These are phyloP conservation scores for Calameuta filiformis DNA, from an alignment of 2,888 invertebrate genomes.

Conservation along the genomic window DNA sequence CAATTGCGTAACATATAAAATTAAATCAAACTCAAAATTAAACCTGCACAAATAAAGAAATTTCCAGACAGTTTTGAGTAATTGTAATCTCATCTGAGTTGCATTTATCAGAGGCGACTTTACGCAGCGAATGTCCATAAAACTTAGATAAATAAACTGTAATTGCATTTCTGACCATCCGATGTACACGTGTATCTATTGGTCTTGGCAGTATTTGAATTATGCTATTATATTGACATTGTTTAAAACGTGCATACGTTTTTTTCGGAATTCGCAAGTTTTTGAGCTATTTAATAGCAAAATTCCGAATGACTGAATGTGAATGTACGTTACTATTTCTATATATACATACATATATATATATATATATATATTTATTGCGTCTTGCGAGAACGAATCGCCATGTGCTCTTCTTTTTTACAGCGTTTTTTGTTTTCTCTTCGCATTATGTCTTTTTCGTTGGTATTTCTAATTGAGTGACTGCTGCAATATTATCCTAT, in stretches of 20 bases:
- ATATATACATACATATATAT: constrained; percentile 32
- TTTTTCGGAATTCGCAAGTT: constrained; percentile 6
- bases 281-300: constrained; percentile 43
- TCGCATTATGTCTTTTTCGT: constrained; percentile 28
- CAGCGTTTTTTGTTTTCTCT: constrained; percentile 23
- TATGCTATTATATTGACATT: too few relatives aligned
- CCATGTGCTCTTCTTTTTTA: constrained; percentile 20
- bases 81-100: too few relatives aligned
- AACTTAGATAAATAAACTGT: too few relatives aligned
- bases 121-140: constrained; percentile 24
- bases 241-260: too few relatives aligned
- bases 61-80: too few relatives aligned
- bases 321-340: constrained; percentile 23
- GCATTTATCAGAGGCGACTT: background rate
- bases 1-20: too few relatives aligned
- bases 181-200: too few relatives aligned
- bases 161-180: too few relatives aligned
- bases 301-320: constrained; percentile 39
- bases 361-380: constrained; percentile 45
- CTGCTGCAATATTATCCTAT: constrained; percentile 38
- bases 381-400: constrained; percentile 23
- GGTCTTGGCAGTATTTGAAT: too few relatives aligned
- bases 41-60: too few relatives aligned
- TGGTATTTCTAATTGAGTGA: constrained; percentile 28
- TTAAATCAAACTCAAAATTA: too few relatives aligned